phyloP scores from a whole-genome alignment of 37 sponge, comb jelly and placozoan genomes.

The Tethya wilhelma region DNA sequence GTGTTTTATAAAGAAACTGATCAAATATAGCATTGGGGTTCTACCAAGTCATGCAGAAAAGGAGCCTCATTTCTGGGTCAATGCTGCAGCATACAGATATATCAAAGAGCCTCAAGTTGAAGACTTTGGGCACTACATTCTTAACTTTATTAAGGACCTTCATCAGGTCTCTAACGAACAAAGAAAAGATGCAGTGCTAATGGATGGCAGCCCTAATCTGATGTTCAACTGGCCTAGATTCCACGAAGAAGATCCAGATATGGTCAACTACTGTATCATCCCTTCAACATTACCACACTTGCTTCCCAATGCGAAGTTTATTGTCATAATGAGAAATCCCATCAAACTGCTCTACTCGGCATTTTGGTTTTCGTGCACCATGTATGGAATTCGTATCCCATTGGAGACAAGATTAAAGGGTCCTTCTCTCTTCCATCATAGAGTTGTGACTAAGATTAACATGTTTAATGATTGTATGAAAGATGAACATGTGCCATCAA shows the following conservation, averaged over 20 bases:
- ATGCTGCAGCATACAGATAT: background rate
- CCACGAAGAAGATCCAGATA: background rate
- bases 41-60: background rate
- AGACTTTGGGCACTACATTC: background rate
- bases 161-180: background rate
- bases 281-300: conserved; percentile 37
- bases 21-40: background rate
- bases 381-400: background rate
- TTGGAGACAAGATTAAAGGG: background rate
- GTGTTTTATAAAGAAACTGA: conserved; percentile 8
- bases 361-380: conserved; percentile 58
- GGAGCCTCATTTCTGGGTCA: conserved; percentile 51
- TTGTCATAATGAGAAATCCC: conserved; percentile 57
- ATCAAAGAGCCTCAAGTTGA: background rate
- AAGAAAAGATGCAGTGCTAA: background rate
- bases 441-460: background rate
- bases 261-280: conserved; percentile 38
- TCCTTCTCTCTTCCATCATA: conserved; percentile 33
- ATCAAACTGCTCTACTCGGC: conserved; percentile 35
- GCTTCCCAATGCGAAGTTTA: conserved; percentile 36
- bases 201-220: conserved; percentile 38
- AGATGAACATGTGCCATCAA: background rate
- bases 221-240: conserved; percentile 44
- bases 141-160: conserved; percentile 4
- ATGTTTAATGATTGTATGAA: conserved; percentile 27